Conservation (phyloP, 2,113 vertebrate species). For the Ceyx melanurus region DNA sequence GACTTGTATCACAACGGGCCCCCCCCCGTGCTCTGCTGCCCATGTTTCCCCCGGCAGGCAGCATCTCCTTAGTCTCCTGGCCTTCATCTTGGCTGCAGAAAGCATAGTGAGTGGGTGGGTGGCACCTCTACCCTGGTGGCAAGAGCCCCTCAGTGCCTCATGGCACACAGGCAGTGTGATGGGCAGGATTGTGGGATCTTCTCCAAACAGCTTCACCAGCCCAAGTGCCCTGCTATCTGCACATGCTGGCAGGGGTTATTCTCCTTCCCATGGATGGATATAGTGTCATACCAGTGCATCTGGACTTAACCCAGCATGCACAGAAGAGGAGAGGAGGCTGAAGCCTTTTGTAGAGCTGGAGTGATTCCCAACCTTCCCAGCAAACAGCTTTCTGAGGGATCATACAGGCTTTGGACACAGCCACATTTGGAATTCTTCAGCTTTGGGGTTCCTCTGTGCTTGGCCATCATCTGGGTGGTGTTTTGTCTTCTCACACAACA, state of each 20-base stretch:
- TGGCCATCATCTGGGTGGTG: background rate
- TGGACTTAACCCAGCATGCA: background rate
- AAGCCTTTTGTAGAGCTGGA: background rate
- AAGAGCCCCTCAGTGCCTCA: fast-evolving
- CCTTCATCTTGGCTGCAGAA: background rate
- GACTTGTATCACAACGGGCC: background rate
- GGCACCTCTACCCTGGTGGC: fast-evolving
- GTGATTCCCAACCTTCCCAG: background rate
- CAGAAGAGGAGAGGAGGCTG: background rate
- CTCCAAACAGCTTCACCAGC: background rate
- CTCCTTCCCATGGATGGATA: background rate
- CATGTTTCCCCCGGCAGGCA: fast-evolving
- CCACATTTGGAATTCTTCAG: fast-evolving
- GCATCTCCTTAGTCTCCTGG: fast-evolving
- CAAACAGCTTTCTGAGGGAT: background rate
- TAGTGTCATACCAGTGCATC: background rate
- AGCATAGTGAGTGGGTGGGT: fast-evolving
- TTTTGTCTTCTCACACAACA: fast-evolving
- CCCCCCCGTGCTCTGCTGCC: background rate
- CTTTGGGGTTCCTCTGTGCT: background rate
- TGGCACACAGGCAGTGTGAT: fast-evolving
- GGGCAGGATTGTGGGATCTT: background rate
- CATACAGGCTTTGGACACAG: fast-evolving
- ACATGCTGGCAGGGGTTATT: background rate
- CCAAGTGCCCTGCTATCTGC: background rate